phyloP scores from a whole-genome alignment of 2,113 vertebrate genomes.

The Seriola rivoliana region DNA sequence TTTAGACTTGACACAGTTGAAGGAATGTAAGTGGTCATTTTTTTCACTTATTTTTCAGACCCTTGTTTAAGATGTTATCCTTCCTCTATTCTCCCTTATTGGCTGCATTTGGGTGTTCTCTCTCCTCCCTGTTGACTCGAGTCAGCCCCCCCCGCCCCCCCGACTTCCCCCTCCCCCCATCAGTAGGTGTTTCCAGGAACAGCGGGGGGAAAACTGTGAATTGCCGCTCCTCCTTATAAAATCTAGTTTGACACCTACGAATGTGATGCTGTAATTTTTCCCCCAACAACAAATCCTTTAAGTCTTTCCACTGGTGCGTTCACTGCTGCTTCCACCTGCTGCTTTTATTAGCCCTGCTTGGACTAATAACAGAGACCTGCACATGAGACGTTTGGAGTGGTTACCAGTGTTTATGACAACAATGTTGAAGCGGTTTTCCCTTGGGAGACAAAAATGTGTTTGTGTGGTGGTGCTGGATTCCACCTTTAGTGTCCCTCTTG shows the following conservation, averaged over 20 bases:
- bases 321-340: slow-evolving; percentile 27
- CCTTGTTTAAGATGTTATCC: slow-evolving; percentile 37
- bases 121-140: slow-evolving; percentile 11
- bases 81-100: not conserved
- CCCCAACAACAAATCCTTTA: not conserved
- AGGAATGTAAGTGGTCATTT: slow-evolving; percentile 94
- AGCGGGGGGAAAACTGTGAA: slow-evolving; percentile 13
- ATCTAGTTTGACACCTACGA: slow-evolving; percentile 11
- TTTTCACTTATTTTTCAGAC: slow-evolving; percentile 72
- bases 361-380: slow-evolving; percentile 19
- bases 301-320: slow-evolving; percentile 6
- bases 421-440: not conserved
- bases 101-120: slow-evolving; percentile 30
- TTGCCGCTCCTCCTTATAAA: slow-evolving; percentile 1
- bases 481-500: not conserved
- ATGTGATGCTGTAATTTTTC: slow-evolving; percentile 22
- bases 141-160: not conserved
- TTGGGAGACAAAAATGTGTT: not conserved
- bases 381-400: slow-evolving; percentile 14
- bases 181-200: slow-evolving; percentile 39
- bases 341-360: slow-evolving; percentile 7
- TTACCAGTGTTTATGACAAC: slow-evolving; percentile 3
- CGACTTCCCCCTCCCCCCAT: not conserved
- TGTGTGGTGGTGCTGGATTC: not conserved
- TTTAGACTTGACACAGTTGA: slow-evolving; percentile 95